phyloP scores from a whole-genome alignment of 2,797 vertebrate species.

The Oreochromis mossambicus region DNA sequence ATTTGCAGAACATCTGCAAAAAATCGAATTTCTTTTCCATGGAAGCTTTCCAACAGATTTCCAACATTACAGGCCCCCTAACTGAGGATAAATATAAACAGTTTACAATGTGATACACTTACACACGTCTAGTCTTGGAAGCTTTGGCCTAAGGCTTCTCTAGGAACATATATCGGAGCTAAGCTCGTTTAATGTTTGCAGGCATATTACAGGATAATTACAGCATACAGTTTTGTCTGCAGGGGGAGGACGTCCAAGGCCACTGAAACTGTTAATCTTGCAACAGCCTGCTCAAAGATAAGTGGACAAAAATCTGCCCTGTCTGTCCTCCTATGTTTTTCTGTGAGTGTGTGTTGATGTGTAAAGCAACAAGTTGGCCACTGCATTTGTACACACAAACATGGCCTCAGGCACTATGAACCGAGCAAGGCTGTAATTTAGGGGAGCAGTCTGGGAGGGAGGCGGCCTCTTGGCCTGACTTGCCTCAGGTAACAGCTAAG shows the following conservation, averaged over 20 bases:
- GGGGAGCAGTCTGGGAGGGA: slow-evolving; percentile 41
- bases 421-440: slow-evolving; percentile 64
- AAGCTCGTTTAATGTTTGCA: slow-evolving; percentile 27
- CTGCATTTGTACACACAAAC: slow-evolving; percentile 43
- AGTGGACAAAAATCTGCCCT: slow-evolving; percentile 20
- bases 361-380: slow-evolving; percentile 41
- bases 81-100: background rate
- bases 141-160: slow-evolving; percentile 12
- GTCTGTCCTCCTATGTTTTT: slow-evolving; percentile 12
- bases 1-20: background rate
- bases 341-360: slow-evolving; percentile 51
- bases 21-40: background rate
- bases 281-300: slow-evolving; percentile 61
- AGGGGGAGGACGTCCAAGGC: slow-evolving; percentile 34
- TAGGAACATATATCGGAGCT: background rate
- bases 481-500: slow-evolving; percentile 72
- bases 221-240: slow-evolving; percentile 43
- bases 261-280: slow-evolving; percentile 54
- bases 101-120: background rate
- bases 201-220: slow-evolving; percentile 64
- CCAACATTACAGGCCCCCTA: background rate
- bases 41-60: background rate
- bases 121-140: background rate
- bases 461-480: slow-evolving; percentile 47
- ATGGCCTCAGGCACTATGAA: slow-evolving; percentile 49